A percentile compares a stretch with the other conserved stretches of the same genome.
These are phyloP conservation scores for Aurelia aurita DNA, from an alignment of 30 jellyfish, hydroid and myxozoan species.

Conservation along the genomic window DNA sequence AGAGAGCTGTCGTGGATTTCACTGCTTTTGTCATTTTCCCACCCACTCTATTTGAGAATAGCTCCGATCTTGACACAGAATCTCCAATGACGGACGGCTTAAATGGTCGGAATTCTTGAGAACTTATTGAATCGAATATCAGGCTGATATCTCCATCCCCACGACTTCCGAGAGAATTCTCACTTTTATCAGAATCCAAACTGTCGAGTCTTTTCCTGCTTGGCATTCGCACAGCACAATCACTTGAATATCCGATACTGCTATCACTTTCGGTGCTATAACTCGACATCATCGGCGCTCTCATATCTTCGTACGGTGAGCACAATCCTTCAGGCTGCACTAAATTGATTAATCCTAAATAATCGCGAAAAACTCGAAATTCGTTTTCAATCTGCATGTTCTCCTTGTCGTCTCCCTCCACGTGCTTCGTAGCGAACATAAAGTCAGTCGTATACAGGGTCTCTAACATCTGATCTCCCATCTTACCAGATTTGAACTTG, in stretches of 20 bases:
- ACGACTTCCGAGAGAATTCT: constrained; percentile 85
- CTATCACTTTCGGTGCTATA: constrained; percentile 9
- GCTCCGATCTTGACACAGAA: constrained; percentile 55
- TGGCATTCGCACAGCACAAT: constrained; percentile 21
- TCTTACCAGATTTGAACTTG: not conserved
- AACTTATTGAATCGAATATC: constrained; percentile 62
- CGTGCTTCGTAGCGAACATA: constrained; percentile 74
- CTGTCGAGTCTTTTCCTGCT: constrained; percentile 94
- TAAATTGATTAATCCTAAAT: constrained; percentile 90
- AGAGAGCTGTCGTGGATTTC: constrained; percentile 10
- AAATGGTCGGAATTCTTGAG: constrained; percentile 51
- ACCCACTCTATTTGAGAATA: constrained; percentile 35
- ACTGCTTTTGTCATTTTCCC: constrained; percentile 53
- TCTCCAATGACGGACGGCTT: constrained; percentile 79
- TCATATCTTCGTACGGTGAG: constrained; percentile 28
- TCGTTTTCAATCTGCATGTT: constrained; percentile 66
- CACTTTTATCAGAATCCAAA: constrained; percentile 94
- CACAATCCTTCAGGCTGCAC: constrained; percentile 83
- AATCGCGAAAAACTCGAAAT: constrained; percentile 93
- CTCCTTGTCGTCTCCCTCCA: constrained; percentile 77
- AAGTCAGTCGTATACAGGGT: constrained; percentile 64
- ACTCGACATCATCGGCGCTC: no score
- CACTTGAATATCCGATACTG: constrained; percentile 34
- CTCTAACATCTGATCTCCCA: constrained; percentile 78
- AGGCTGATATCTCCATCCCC: constrained; percentile 76